Conservation (phyloP, 2,797 vertebrate genomes). For the Enteromius thamalakanensis region DNA sequence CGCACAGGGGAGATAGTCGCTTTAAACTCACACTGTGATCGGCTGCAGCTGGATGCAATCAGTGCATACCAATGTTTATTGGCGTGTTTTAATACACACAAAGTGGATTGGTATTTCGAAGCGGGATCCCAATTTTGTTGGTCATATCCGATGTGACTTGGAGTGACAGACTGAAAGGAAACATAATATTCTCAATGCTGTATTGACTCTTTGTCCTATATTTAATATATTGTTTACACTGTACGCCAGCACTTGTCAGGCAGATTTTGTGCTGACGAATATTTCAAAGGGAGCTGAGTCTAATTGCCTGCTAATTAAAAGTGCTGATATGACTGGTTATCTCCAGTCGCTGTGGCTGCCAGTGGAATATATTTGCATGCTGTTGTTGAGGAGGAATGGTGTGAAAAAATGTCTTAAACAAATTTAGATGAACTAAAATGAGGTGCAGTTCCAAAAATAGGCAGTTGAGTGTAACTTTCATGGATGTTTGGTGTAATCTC, state of each 20-base stretch:
- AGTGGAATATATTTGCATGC: slow-evolving; percentile 60
- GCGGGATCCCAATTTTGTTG: too few relatives aligned
- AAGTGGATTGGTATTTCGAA: too few relatives aligned
- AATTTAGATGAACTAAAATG: slow-evolving; percentile 40
- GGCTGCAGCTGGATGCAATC: too few relatives aligned
- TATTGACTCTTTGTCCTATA: slow-evolving; percentile 28
- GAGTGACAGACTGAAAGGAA: not conserved
- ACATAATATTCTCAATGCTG: not conserved
- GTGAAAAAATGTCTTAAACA: slow-evolving; percentile 33
- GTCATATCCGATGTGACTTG: too few relatives aligned
- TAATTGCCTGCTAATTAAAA: slow-evolving; percentile 71
- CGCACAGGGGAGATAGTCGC: too few relatives aligned
- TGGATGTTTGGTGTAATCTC: slow-evolving; percentile 44
- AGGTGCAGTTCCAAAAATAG: slow-evolving; percentile 45
- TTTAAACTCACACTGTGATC: too few relatives aligned
- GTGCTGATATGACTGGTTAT: slow-evolving; percentile 61
- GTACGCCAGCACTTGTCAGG: slow-evolving; percentile 59
- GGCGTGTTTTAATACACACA: too few relatives aligned
- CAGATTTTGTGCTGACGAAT: slow-evolving; percentile 61
- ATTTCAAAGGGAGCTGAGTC: slow-evolving; percentile 69
- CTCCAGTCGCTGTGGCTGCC: slow-evolving; percentile 42
- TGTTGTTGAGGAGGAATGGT: slow-evolving; percentile 53
- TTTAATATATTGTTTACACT: slow-evolving; percentile 60
- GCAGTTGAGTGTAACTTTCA: slow-evolving; percentile 23
- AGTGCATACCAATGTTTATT: too few relatives aligned